Evolutionary conservation across 2,797 vertebrate species (phyloP).

Genomic region (Microchirus variegatus): DNA sequence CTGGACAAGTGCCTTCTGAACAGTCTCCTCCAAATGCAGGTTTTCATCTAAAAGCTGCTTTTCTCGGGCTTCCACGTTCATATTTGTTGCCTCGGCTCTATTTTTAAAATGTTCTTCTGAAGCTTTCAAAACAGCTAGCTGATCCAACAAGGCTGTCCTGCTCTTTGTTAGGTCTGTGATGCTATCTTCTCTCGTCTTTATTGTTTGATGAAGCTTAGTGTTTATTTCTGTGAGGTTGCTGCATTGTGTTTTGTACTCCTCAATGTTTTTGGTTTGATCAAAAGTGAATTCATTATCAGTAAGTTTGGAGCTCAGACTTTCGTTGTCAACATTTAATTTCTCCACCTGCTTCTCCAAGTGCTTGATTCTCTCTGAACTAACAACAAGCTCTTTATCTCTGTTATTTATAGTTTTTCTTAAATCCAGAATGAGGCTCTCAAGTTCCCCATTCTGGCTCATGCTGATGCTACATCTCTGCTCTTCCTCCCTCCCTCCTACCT

Average conservation of each 20-base stretch:
- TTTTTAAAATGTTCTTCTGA: conserved; percentile 82
- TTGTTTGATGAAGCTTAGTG: conserved; percentile 72
- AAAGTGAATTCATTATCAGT: conserved; percentile 64
- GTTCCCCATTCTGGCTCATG: conserved; percentile 53
- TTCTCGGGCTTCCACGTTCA: conserved; percentile 80
- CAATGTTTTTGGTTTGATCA: conserved; percentile 59
- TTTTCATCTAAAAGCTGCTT: conserved; percentile 81
- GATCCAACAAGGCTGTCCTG: conserved; percentile 70
- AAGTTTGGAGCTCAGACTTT: conserved; percentile 67
- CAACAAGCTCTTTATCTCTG: conserved; percentile 78
- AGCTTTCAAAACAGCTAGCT: conserved; percentile 74
- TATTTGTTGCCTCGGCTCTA: conserved; percentile 65
- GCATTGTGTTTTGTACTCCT: conserved; percentile 76
- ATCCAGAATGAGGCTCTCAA: conserved; percentile 71
- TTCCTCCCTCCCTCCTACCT: conserved; percentile 66
- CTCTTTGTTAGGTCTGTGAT: conserved; percentile 70
- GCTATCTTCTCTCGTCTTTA: conserved; percentile 74
- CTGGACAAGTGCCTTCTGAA: conserved; percentile 75
- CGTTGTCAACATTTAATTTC: conserved; percentile 79
- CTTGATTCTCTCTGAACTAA: conserved; percentile 79
- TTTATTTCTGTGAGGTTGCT: conserved; percentile 75
- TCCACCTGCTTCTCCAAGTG: conserved; percentile 82
- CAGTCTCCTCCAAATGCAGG: conserved; percentile 79
- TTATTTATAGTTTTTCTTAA: conserved; percentile 78
- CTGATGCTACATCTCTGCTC: conserved; percentile 52